Evolutionary conservation across 2,113 vertebrate genomes (phyloP), one percentile per base, ranked within the genome.

Genomic region (Climacteris rufus): DNA sequence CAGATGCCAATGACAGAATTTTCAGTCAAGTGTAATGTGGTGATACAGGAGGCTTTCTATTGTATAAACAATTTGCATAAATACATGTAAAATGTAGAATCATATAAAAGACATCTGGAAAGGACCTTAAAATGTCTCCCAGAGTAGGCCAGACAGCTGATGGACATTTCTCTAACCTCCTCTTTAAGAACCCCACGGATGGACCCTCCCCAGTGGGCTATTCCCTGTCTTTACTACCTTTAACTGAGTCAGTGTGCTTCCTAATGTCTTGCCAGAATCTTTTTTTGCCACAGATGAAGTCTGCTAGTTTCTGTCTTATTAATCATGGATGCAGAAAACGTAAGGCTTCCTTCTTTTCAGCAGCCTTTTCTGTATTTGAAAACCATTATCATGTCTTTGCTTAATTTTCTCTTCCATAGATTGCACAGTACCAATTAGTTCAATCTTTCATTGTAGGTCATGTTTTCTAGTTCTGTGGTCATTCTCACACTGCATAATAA

Each of bases 381-480:
- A 97, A 77, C 70, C 54, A 30, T 54, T 83, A 65, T 57, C 28
- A 13, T 57, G 20, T 74, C 28, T 87, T 61, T 88, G 54, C 90
- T 90, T 90, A 57, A 72, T 94, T 96, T 94, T 94, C 66, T 80
- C 63, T 93, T 93, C 66, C 59, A 33, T 5, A 86, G 82, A 77
- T 61, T 88, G 79, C 79, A 69, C 75, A 88, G 61, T 83, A 56
- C 57, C 84, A 95, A 94, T 97, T 93, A 95, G 92, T 77, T 95
- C 75, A 92, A 61, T 92, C 83, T 92, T 94, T 80, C 16, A 0
- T 90, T 77, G 79, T 75, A 86, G 59, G 70, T 92, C 9, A 3
- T 77, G 82, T 94, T 95, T 94, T 88, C 88, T 85, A 90, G 88
- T 92, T 93, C 82, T 95, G 53, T 92, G 85, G 94, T 96, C 59